Base-by-base conservation (phyloP, 2,888 invertebrate species). In the Lasioglossum marginatum region DNA sequence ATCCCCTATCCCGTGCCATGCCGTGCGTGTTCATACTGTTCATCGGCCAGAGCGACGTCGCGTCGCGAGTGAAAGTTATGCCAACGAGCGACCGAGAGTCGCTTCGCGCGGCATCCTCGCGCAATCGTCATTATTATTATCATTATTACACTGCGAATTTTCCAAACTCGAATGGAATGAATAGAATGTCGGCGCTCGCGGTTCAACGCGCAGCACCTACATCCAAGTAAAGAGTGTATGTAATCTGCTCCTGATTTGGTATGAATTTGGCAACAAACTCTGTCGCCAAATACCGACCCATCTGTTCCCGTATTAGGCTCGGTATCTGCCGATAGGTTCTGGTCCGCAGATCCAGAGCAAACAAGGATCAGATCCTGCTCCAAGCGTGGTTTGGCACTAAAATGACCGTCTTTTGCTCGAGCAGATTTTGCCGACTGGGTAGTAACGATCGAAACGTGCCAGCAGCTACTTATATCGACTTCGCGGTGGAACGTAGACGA, bases 41-140 rank as follows among this genome's bases (percentile, higher is more conserved):
- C 52, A 52, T 52, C 52, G 52, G 23, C 52, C 52, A 52, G 52
- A 52, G 52, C 23, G 52, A 52, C 48, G 45, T 57, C 81, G 87
- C 84, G 88, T 86, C 82, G 89, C 79, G 89, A 90, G 92, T 92
- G 92, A 92, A 92, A 92, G 92, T 92, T 90, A 90, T 87, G 83
- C 87, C 66, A 8, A 34, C 66, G 8, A 16, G 31, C 63, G 63
- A 19, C 31, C 31, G 60, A 27, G 60, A 60, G 63, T 16, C 6
- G 19, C 6, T 34, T 6, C 31, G 31, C 16, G 66, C 66, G 31
- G 5, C 66, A 34, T 34, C 19, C 63, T 66, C 66, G 34, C 31
- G 66, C 63, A 63, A 63, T 31, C 57, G n/a, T 57, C 57, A n/a
- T 57, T 57, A 57, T 57, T n/a, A n/a, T n/a, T 57, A 57, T 57